phyloP scores from a whole-genome alignment of 2,888 invertebrate genomes.

The Scaptomyza tumidula region DNA sequence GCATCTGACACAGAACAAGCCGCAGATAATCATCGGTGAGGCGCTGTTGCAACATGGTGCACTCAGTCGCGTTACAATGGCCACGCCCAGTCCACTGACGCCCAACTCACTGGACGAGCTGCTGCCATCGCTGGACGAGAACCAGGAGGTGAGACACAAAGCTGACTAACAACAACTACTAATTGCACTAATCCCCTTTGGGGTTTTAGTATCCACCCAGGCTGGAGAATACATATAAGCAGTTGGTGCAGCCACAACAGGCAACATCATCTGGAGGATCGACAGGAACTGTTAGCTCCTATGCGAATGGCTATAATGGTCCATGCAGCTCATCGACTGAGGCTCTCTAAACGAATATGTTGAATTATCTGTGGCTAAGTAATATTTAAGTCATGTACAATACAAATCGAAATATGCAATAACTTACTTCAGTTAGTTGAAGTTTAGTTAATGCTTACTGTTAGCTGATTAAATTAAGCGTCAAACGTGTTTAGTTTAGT shows the following conservation, averaged over 20 bases:
- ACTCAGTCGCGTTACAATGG: conserved; percentile 77
- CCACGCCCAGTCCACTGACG: conserved; percentile 91
- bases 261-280: conserved; percentile 24
- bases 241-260: conserved; percentile 69
- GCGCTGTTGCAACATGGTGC: conserved; percentile 79
- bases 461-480: conserved; percentile 61
- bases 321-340: conserved; percentile 87
- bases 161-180: background rate
- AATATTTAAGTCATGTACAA: conserved; percentile 24
- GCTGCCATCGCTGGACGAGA: conserved; percentile 91
- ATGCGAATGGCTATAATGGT: conserved; percentile 81
- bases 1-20: conserved; percentile 86
- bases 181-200: background rate
- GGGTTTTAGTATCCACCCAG: conserved; percentile 70
- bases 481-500: conserved; percentile 74
- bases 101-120: conserved; percentile 94
- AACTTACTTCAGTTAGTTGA: conserved; percentile 27
- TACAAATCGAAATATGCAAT: conserved; percentile 2
- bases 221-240: conserved; percentile 66
- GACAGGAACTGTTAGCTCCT: conserved; percentile 11
- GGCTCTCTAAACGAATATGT: conserved; percentile 78
- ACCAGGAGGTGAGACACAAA: conserved; percentile 87
- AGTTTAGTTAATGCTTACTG: conserved; percentile 52
- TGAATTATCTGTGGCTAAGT: conserved; percentile 13
- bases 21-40: conserved; percentile 85